phyloP scores from a whole-genome alignment of 2,888 invertebrate genomes.

The Polydrusus tereticollis region DNA sequence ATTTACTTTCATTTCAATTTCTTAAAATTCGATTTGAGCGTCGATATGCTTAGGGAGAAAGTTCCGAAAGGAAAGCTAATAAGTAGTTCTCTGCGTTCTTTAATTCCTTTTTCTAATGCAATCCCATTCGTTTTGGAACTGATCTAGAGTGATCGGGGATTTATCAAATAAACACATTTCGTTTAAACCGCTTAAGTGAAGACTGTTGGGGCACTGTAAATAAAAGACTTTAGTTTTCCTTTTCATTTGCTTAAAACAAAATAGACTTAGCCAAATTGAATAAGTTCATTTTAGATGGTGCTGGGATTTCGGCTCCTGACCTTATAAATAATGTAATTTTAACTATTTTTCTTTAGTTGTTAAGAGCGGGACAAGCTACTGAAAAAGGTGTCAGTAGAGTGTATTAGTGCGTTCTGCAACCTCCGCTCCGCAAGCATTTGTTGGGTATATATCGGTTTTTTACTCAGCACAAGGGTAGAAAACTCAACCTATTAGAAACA shows the following conservation, averaged over 20 bases:
- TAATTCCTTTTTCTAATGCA: conserved; percentile 44
- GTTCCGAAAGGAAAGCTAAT: conserved; percentile 39
- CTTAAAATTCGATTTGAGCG: conserved; percentile 24
- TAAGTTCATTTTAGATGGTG: conserved; percentile 16
- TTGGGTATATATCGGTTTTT: too few species aligned
- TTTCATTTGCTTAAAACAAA: conserved; percentile 31
- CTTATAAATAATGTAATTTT: background rate
- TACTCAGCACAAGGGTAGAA: too few species aligned
- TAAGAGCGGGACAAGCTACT: too few species aligned
- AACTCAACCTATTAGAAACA: too few species aligned
- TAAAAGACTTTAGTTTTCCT: conserved; percentile 34
- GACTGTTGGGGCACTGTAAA: conserved; percentile 38
- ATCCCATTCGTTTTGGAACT: conserved; percentile 42
- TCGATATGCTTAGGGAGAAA: conserved; percentile 27
- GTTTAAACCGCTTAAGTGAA: conserved; percentile 44
- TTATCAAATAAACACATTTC: conserved; percentile 48
- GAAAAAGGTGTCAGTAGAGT: too few species aligned
- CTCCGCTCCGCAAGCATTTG: too few species aligned
- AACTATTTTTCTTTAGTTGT: too few species aligned
- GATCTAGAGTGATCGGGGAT: conserved; percentile 43
- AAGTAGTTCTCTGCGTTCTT: conserved; percentile 41
- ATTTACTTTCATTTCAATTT: conserved; percentile 22
- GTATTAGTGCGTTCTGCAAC: too few species aligned
- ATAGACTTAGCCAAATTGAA: conserved; percentile 19
- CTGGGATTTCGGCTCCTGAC: conserved; percentile 27